These are phyloP conservation scores for Bubalus kerabau DNA, from an alignment of 2,113 vertebrate genomes.

Conservation along the genomic window DNA sequence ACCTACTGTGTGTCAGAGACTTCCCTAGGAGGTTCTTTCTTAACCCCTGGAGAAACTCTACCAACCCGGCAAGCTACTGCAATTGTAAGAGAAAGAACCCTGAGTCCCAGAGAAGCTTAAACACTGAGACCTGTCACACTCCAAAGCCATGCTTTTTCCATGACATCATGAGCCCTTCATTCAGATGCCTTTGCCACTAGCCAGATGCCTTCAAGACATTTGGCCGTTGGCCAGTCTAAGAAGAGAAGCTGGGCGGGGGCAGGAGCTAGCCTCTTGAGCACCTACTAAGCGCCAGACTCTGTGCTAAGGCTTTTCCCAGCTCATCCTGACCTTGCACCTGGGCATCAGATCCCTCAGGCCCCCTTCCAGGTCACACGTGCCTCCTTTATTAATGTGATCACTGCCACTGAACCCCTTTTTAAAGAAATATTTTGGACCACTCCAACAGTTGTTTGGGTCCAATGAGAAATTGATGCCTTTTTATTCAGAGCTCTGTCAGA, in stretches of 20 bases:
- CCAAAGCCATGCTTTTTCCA: slow-evolving; percentile 58
- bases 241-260: not conserved
- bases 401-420: slow-evolving; percentile 17
- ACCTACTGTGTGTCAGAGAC: not conserved
- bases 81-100: not conserved
- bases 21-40: not conserved
- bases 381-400: slow-evolving; percentile 34
- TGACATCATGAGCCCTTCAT: slow-evolving; percentile 63
- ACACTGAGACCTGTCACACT: slow-evolving; percentile 47
- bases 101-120: slow-evolving; percentile 35
- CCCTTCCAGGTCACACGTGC: slow-evolving; percentile 59
- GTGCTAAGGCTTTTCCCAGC: not conserved
- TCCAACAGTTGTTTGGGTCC: slow-evolving; percentile 62
- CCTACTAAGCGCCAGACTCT: slow-evolving; percentile 8
- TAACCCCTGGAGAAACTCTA: not conserved
- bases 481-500: slow-evolving; percentile 65
- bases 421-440: slow-evolving; percentile 57
- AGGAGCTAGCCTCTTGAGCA: not conserved
- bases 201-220: slow-evolving; percentile 67
- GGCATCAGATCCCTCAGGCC: not conserved
- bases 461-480: slow-evolving; percentile 65
- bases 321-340: not conserved
- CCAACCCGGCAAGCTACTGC: not conserved
- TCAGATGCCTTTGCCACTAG: slow-evolving; percentile 52
- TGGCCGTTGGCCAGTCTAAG: slow-evolving; percentile 57